Base-by-base conservation (phyloP, 2,113 vertebrate genomes). In the Agelaius tricolor region DNA sequence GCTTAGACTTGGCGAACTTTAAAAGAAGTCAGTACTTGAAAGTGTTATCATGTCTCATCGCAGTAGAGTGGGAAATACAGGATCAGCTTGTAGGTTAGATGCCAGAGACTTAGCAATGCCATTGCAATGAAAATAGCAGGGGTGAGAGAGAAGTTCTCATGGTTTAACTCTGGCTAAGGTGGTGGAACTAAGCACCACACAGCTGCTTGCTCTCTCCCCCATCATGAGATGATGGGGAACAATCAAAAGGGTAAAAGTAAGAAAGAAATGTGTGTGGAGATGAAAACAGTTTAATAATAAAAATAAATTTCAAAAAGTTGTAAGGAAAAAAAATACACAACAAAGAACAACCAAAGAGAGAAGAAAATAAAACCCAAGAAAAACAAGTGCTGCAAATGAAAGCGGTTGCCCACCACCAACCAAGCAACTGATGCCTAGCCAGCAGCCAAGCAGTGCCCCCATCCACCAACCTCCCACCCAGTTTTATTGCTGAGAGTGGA, bases 11-110 rank as follows among this genome's bases (percentile, higher is more conserved):
- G 80, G 87, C 80, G 65, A 63, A 85, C 28, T 61, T 82, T 90
- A 77, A 83, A 92, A 96, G 83, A 84, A 94, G 74, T 68, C 47
- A 80, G 51, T 26, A 26, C 55, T 93, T 91, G 15, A 20, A 88
- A 90, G 55, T 21, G 6, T 94, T 94, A 62, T 39, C 59, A 1
- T 67, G 59, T 71, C 68, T 90, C 72, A 84, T 90, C 27, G 1
- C 26, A 59, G 61, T 5, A 31, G 63, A 85, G 63, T 54, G 72
- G 51, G 86, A 94, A 86, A 79, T 71, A 62, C 46, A 74, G 58
- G 83, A 75, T 71, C 61, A 69, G 65, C 67, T 71, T 66, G 55
- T 68, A 41, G 51, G 35, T 80, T 65, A 81, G 39, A 15, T 69
- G 63, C 68, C 88, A 92, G 72, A 87, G 72, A 14, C 17, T 72